Conservation (phyloP, 2,888 invertebrate species). For the Hydriomena furcata region DNA sequence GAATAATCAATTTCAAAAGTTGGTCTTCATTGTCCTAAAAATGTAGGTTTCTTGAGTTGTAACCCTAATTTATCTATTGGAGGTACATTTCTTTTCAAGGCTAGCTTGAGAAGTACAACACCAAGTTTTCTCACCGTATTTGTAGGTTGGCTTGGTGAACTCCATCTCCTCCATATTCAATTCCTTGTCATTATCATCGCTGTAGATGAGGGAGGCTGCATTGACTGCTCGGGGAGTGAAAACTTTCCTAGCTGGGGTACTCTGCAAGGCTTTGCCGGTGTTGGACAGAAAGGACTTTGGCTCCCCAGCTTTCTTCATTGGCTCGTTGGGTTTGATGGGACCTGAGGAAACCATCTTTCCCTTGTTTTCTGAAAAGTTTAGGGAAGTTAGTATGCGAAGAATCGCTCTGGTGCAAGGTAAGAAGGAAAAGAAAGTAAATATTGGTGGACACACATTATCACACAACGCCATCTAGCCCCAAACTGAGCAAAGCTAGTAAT, state of each 20-base stretch:
- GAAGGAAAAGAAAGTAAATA: neutral
- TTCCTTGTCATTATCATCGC: conserved; percentile 50
- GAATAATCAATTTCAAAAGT: no score
- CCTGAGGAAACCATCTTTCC: conserved; percentile 62
- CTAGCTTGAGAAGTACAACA: no score
- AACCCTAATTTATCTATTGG: no score
- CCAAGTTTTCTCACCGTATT: conserved; percentile 47
- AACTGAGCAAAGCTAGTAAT: no score
- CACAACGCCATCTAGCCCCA: no score
- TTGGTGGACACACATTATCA: no score
- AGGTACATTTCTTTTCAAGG: no score
- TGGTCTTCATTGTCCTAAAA: no score
- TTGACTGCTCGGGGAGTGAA: conserved; percentile 65
- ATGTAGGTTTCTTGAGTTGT: no score
- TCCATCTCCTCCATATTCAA: conserved; percentile 59
- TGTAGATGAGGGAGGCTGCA: conserved; percentile 65
- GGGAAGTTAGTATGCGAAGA: no score
- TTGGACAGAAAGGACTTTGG: conserved; percentile 68
- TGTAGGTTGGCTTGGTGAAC: conserved; percentile 62
- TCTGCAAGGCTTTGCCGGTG: conserved; percentile 64
- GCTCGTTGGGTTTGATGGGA: conserved; percentile 67
- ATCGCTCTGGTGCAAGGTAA: neutral
- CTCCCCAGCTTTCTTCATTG: conserved; percentile 60
- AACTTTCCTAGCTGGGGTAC: conserved; percentile 60
- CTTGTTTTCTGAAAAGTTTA: conserved; percentile 61